Evolutionary conservation across 2,113 vertebrate genomes (phyloP), one percentile per base, ranked within the genome.

Genomic region (Meles meles): DNA sequence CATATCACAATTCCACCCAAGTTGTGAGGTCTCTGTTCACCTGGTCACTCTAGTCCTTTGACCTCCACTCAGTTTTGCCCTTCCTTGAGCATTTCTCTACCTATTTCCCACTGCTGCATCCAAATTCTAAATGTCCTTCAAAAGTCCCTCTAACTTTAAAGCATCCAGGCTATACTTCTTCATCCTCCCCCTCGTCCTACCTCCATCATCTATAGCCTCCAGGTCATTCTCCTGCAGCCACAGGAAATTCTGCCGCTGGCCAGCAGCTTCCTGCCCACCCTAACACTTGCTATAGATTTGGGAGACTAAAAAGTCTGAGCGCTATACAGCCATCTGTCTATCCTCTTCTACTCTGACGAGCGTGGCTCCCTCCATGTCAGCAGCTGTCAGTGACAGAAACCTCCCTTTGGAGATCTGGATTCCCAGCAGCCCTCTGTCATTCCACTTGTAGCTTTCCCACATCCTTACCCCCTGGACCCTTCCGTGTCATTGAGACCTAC

Each of bases 131-230:
- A 42, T 20, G 59, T 10, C 39, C 72, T 92, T 61, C 67, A 88
- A 94, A 88, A 94, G 18, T 39, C 63, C 65, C 11, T 92, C 18
- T 57, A 31, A 57, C 44, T 90, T 88, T 34, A 82, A 97, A 96
- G 55, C 27, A 84, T 21, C 31, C 18, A n/a, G 44, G n/a, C 44
- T 72, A 34, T 23, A 42, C 25, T 65, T 57, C 37, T 69, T 69
- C 47, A 57, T 34, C 76, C 52, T 74, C 42, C 1, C 5, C 3
- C 5, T 74, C 11, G 7, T 27, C 44, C 59, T 81, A 0, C 25
- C n/a, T 61, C 44, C 7, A 13, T 25, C 39, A 79, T 31, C 47
- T 57, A 0, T 3, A 83, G 59, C 49, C 18, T 25, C n/a, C 55
- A 80, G 27, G 18, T n/a, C 77, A 59, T 59, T 85, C 23, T 6